A percentile compares a stretch with the other conserved stretches of the same genome.
Evolutionary conservation across 2,113 vertebrate species (phyloP).

Genomic region (Pomatostomus ruficeps): DNA sequence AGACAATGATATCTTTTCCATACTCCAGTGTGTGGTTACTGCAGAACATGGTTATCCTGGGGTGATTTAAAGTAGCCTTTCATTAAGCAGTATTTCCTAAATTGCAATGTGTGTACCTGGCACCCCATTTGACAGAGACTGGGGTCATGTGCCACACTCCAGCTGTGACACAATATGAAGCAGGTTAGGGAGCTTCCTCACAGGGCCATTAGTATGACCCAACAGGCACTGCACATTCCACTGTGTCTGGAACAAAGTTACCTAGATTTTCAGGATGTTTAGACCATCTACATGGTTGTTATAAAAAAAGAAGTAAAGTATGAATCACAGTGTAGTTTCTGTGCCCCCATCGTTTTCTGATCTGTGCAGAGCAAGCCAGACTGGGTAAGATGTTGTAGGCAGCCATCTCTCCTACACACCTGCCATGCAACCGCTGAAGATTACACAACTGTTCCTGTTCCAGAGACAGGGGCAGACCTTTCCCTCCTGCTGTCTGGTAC

Average conservation of each 20-base stretch:
- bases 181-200: background rate
- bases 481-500: slow-evolving; percentile 11
- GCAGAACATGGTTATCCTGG: background rate
- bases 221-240: background rate
- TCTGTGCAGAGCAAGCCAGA: background rate
- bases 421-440: background rate
- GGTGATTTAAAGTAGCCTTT: background rate
- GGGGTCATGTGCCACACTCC: background rate
- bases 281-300: background rate
- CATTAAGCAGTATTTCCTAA: background rate
- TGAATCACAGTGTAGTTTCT: background rate
- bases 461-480: slow-evolving; percentile 5
- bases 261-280: background rate
- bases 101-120: background rate
- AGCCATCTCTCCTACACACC: background rate
- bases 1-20: background rate
- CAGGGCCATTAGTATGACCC: background rate
- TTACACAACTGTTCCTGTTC: slow-evolving; percentile 18
- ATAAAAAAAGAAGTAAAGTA: background rate
- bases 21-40: background rate
- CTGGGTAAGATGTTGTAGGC: background rate
- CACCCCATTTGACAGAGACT: background rate
- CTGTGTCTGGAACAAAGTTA: background rate
- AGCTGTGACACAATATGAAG: background rate
- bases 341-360: background rate